A percentile compares a stretch with the other conserved stretches of the same genome.
Conservation (phyloP, 2,113 vertebrate species). For the Tenebrosternarchus preto region DNA sequence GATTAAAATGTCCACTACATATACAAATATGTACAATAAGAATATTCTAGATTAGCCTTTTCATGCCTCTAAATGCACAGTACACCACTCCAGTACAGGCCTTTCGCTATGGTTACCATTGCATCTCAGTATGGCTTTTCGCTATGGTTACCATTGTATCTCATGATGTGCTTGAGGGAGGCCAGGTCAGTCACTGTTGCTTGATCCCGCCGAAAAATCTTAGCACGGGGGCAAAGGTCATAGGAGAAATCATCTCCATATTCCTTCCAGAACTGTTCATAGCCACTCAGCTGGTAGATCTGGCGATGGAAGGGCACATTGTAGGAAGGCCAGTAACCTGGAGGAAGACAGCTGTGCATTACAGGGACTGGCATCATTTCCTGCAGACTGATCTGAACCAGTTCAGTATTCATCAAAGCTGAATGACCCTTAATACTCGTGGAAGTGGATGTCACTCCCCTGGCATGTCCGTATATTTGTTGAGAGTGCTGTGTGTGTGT, state of each 20-base stretch:
- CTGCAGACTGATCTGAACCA: too few species aligned
- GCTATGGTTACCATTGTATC: conserved; percentile 84
- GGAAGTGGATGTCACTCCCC: too few species aligned
- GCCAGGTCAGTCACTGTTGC: conserved; percentile 76
- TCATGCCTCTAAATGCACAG: too few species aligned
- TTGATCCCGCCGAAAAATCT: conserved; percentile 94
- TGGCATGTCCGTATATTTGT: too few species aligned
- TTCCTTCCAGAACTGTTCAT: conserved; percentile 73
- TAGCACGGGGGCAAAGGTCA: conserved; percentile 88
- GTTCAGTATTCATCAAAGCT: too few species aligned
- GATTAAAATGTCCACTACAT: too few species aligned
- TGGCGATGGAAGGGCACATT: conserved; percentile 89
- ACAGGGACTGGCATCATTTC: too few species aligned
- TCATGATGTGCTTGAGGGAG: conserved; percentile 89
- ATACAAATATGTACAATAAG: too few species aligned
- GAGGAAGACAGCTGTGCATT: not conserved
- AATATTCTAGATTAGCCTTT: too few species aligned
- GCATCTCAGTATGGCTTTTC: conserved; percentile 58
- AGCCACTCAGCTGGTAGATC: conserved; percentile 87
- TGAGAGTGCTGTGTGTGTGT: too few species aligned
- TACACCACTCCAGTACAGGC: not conserved
- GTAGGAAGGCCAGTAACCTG: conserved; percentile 95
- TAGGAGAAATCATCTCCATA: conserved; percentile 88
- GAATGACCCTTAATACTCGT: too few species aligned
- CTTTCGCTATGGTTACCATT: conserved; percentile 78